Percentiles rank a stretch among this genome's conserved stretches.
These are phyloP conservation scores for Nothura maculosa DNA, from an alignment of 2,797 vertebrate genomes.

Conservation along the genomic window DNA sequence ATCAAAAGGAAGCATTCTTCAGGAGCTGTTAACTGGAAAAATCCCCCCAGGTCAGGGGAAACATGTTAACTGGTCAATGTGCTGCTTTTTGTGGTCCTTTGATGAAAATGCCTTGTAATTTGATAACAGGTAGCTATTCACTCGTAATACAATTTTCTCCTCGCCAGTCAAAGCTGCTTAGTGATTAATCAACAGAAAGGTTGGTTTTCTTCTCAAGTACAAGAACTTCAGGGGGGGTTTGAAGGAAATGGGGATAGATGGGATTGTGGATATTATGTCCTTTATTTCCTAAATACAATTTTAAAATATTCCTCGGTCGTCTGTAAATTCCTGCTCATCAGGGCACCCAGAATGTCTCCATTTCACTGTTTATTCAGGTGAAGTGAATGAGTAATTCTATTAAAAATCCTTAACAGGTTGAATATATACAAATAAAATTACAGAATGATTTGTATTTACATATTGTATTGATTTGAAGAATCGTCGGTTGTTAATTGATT, in stretches of 20 bases:
- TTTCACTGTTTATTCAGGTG: not conserved
- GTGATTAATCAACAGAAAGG: conserved; percentile 67
- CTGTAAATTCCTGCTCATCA: not conserved
- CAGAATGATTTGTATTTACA: not conserved
- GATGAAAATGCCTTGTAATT: conserved; percentile 80
- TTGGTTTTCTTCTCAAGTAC: conserved; percentile 44
- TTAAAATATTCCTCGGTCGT: not conserved
- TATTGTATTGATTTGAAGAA: not conserved
- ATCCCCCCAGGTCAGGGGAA: conserved; percentile 72
- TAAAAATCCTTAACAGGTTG: not conserved
- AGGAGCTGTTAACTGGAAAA: conserved; percentile 79
- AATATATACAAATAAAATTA: not conserved
- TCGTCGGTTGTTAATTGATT: not conserved
- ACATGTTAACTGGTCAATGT: conserved; percentile 71
- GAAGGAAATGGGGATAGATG: conserved; percentile 1
- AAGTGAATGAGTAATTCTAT: not conserved
- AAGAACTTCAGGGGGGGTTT: conserved; percentile 24
- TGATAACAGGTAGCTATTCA: conserved; percentile 73
- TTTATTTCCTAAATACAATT: conserved; percentile 25
- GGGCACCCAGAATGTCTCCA: not conserved
- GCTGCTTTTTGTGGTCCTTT: conserved; percentile 71
- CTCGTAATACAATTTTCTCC: conserved; percentile 72
- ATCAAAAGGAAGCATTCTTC: conserved; percentile 83
- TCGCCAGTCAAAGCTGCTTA: conserved; percentile 59
- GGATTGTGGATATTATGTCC: not conserved